These are phyloP conservation scores for Tenodera sinensis DNA, from an alignment of 2,888 invertebrate species.

Conservation along the genomic window DNA sequence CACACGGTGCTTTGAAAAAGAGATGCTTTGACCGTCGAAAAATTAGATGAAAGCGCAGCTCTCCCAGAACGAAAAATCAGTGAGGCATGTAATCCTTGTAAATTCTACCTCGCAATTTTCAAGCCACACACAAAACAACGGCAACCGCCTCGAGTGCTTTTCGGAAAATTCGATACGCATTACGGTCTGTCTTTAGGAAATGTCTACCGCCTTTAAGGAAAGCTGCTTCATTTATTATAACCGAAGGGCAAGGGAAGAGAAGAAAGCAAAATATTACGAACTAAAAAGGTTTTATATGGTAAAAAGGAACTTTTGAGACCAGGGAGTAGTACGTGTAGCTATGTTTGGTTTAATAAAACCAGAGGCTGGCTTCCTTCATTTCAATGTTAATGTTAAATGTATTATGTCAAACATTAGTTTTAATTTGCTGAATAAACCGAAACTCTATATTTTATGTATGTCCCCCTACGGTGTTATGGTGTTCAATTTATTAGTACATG, in stretches of 20 bases:
- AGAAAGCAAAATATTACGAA: background rate
- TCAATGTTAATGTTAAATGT: too few relatives aligned
- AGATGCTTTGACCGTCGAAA: background rate
- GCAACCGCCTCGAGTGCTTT: background rate
- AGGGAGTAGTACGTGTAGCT: background rate
- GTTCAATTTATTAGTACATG: too few relatives aligned
- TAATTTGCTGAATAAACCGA: too few relatives aligned
- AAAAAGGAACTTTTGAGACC: too few relatives aligned
- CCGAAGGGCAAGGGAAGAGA: background rate
- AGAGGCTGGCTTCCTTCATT: too few relatives aligned
- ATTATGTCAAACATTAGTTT: too few relatives aligned
- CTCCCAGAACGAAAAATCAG: background rate
- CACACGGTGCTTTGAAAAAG: background rate
- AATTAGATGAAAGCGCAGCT: background rate
- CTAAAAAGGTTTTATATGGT: background rate
- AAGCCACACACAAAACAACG: background rate
- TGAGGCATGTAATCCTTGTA: background rate
- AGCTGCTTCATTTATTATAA: background rate
- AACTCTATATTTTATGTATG: too few relatives aligned
- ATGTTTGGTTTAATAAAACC: too few relatives aligned
- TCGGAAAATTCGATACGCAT: background rate
- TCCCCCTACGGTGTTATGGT: too few relatives aligned
- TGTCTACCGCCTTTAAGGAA: background rate
- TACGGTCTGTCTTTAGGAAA: background rate
- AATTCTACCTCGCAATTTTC: background rate